Base-by-base conservation (phyloP, 1,140 invertebrate species). In the Aphelenchoides fujianensis region DNA sequence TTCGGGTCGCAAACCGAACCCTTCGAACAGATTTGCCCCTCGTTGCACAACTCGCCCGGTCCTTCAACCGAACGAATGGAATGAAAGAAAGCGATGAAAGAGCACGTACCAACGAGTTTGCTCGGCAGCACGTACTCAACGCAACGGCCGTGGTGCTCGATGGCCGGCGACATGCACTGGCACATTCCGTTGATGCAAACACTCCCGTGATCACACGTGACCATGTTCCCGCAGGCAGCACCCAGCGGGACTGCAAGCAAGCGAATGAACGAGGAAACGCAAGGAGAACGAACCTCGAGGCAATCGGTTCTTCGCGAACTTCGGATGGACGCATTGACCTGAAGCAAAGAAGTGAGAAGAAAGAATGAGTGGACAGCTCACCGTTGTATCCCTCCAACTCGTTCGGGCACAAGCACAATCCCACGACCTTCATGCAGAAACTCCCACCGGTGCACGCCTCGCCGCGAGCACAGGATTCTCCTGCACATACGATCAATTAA, bases 41-140 rank as follows among this genome's bases (percentile, higher is more conserved):
- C 68, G 34, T 84, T 80, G 69, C 81, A 82, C 3, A 75, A 67
- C 30, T 83, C 81, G 34, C 81, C 82, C 19, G 83, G 82, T n/a
- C n/a, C n/a, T n/a, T n/a, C n/a, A n/a, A n/a, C n/a, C n/a, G n/a
- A n/a, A n/a, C n/a, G n/a, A n/a, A n/a, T n/a, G n/a, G n/a, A n/a
- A n/a, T n/a, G n/a, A n/a, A n/a, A n/a, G n/a, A n/a, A n/a, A n/a
- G n/a, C n/a, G n/a, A n/a, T n/a, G n/a, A n/a, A n/a, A n/a, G n/a
- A n/a, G n/a, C n/a, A n/a, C n/a, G n/a, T n/a, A 79, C 77, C 78
- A 37, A 81, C 78, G 67, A 74, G 31, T 62, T 82, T 79, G n/a
- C 66, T 67, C 61, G 62, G 54, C 31, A 70, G 36, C 28, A 63
- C 35, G n/a, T 73, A 63, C 59, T 70, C 41, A 16, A 79, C 78